Percentiles rank a stretch among this genome's conserved stretches.
Conservation (phyloP, 2,888 invertebrate genomes). For the Scaptomyza cyrtandrae region DNA sequence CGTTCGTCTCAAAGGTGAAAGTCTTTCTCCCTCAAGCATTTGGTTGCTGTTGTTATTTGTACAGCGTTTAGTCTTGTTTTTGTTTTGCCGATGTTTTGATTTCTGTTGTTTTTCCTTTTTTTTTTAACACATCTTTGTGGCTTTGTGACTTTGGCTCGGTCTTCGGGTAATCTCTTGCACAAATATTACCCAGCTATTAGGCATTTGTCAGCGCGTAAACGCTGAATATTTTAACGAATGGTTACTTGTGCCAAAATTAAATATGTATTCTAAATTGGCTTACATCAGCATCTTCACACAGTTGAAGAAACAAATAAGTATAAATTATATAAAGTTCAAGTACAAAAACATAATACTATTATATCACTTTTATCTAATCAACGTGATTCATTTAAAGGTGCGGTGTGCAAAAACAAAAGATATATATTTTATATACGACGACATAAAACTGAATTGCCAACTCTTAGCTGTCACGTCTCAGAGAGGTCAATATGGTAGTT, state of each 20-base stretch:
- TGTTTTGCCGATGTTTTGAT: conserved; percentile 62
- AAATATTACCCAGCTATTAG: conserved; percentile 46
- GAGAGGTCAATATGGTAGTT: conserved; percentile 29
- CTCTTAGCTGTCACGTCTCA: conserved; percentile 26
- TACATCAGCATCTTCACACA: conserved; percentile 30
- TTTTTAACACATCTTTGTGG: conserved; percentile 34
- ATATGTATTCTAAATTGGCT: conserved; percentile 19
- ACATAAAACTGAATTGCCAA: conserved; percentile 25
- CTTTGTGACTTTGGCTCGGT: conserved; percentile 43
- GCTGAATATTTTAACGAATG: neutral
- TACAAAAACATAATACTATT: conserved; percentile 13
- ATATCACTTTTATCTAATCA: conserved; percentile 28
- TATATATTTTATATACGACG: conserved; percentile 18
- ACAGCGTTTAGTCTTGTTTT: conserved; percentile 61
- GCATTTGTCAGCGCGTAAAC: conserved; percentile 9
- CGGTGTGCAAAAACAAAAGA: conserved; percentile 8
- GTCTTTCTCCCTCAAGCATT: conserved; percentile 79
- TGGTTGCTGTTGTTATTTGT: conserved; percentile 55
- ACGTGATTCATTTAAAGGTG: conserved; percentile 32
- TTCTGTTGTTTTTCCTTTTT: conserved; percentile 55
- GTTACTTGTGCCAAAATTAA: neutral
- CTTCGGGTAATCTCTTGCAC: conserved; percentile 50
- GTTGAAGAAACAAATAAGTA: conserved; percentile 21
- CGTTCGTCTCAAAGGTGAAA: conserved; percentile 74
- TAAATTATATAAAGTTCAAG: conserved; percentile 20